A percentile compares a stretch with the other conserved stretches of the same genome.
phyloP scores from a whole-genome alignment of 2,888 invertebrate species.

The Leucania comma region DNA sequence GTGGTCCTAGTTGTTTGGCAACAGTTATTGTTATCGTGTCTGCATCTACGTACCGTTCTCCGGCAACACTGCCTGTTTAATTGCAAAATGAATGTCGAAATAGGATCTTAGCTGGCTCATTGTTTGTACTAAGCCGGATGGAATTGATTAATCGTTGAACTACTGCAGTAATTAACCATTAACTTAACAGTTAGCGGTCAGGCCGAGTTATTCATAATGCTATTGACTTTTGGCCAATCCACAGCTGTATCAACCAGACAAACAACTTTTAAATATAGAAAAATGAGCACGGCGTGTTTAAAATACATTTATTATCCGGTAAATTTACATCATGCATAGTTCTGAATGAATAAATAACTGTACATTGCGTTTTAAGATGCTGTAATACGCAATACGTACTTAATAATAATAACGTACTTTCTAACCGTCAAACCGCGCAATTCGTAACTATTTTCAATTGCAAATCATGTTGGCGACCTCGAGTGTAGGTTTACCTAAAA shows the following conservation, averaged over 20 bases:
- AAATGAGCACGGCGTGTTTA: conserved; percentile 22
- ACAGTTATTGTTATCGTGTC: conserved; percentile 53
- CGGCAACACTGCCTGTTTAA: conserved; percentile 69
- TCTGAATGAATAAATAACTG: conserved; percentile 17
- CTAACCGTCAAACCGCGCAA: conserved; percentile 7
- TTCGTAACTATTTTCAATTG: conserved; percentile 63
- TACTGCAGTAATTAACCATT: conserved; percentile 68
- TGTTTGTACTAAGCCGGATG: conserved; percentile 76
- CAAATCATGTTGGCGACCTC: conserved; percentile 73
- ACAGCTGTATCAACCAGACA: conserved; percentile 43
- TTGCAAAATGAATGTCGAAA: conserved; percentile 78
- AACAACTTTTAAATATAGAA: conserved; percentile 54
- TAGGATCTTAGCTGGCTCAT: conserved; percentile 69
- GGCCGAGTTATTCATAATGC: conserved; percentile 54
- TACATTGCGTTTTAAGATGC: conserved; percentile 11
- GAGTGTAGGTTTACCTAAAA: conserved; percentile 76
- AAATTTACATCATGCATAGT: conserved; percentile 36
- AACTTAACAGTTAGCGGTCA: conserved; percentile 66
- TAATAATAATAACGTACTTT: conserved; percentile 9
- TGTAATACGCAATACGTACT: not conserved
- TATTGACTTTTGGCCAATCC: conserved; percentile 62
- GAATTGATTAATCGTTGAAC: conserved; percentile 76
- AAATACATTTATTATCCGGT: conserved; percentile 35
- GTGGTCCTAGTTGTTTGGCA: conserved; percentile 51
- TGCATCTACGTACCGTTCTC: conserved; percentile 61